Evolutionary conservation across 2,113 vertebrate genomes (phyloP).

Genomic region (Pelobates fuscus): DNA sequence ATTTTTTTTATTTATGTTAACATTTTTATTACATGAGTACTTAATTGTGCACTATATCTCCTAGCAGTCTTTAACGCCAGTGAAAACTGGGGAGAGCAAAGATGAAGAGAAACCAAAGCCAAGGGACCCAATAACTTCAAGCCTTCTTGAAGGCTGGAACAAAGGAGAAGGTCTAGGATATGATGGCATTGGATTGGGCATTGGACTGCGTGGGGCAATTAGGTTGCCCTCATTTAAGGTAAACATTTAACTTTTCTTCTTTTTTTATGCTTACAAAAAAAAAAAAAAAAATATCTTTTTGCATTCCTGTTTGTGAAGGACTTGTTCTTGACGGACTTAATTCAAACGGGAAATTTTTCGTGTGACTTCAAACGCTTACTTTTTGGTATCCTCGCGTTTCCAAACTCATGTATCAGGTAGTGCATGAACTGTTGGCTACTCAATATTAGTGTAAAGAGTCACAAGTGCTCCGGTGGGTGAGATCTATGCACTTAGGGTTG

Average conservation of each 20-base stretch:
- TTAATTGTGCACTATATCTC: not conserved
- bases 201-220: constrained; percentile 90
- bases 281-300: not conserved
- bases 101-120: constrained; percentile 89
- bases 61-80: constrained; percentile 87
- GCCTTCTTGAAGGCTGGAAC: constrained; percentile 93
- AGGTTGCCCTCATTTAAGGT: constrained; percentile 97
- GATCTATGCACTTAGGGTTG: too few relatives aligned
- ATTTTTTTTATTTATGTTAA: too few relatives aligned
- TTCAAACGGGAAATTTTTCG: too few relatives aligned
- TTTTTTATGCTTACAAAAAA: not conserved
- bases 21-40: too few relatives aligned
- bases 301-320: too few relatives aligned
- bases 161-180: constrained; percentile 93
- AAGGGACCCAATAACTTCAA: constrained; percentile 85
- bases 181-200: constrained; percentile 89
- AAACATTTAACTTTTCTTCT: not conserved
- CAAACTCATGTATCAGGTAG: too few relatives aligned
- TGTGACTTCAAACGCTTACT: too few relatives aligned
- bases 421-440: too few relatives aligned
- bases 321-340: too few relatives aligned
- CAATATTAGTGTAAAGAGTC: too few relatives aligned
- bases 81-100: constrained; percentile 87
- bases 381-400: too few relatives aligned
- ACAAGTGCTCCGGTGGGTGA: too few relatives aligned